Evolutionary conservation across 2,113 vertebrate genomes (phyloP).

Genomic region (Xiphorhynchus elegans): DNA sequence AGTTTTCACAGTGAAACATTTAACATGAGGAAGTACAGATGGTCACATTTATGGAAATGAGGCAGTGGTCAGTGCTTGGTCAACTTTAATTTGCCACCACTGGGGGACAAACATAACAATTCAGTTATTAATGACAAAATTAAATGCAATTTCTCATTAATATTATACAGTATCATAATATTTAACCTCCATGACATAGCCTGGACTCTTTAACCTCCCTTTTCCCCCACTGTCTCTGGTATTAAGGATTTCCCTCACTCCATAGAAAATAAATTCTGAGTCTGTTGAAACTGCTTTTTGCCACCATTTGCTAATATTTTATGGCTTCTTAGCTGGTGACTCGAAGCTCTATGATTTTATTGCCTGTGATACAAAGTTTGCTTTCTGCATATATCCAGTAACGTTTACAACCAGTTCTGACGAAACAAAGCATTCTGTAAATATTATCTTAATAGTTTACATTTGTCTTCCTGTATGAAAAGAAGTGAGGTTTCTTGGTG

Average conservation of each 20-base stretch:
- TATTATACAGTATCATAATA: not conserved
- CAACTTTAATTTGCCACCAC: not conserved
- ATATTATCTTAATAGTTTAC: not conserved
- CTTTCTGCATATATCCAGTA: not conserved
- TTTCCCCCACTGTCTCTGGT: not conserved
- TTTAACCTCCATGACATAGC: not conserved
- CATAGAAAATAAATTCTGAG: not conserved
- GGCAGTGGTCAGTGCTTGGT: not conserved
- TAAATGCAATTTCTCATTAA: not conserved
- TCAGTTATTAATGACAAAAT: not conserved
- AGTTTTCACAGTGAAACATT: not conserved
- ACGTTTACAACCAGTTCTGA: not conserved
- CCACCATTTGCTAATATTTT: not conserved
- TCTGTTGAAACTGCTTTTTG: not conserved
- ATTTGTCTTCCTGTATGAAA: not conserved
- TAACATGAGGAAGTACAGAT: not conserved
- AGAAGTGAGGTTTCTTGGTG: not conserved
- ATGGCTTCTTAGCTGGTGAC: not conserved
- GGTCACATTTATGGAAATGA: not conserved
- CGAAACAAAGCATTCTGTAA: not conserved
- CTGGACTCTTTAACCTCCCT: not conserved
- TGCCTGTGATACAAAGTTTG: not conserved
- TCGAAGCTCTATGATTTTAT: not conserved
- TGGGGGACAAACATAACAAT: not conserved
- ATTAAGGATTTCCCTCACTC: not conserved